phyloP scores from a whole-genome alignment of 1,140 invertebrate species.

The Drosophila quadrilineata region DNA sequence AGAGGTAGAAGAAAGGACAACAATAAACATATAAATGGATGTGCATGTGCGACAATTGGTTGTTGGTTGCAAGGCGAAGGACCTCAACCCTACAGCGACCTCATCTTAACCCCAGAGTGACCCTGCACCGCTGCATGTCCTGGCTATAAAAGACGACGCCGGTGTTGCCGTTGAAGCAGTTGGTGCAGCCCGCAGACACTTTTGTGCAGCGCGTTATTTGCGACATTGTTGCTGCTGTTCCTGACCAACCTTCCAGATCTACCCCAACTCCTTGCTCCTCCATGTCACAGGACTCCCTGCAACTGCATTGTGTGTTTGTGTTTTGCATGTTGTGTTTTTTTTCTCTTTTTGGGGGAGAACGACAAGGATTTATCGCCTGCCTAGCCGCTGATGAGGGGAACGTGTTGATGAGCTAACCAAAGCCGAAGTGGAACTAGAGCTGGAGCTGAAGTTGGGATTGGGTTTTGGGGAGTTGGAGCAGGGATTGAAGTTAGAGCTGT shows the following conservation, averaged over 20 bases:
- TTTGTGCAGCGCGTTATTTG: constrained; percentile 36
- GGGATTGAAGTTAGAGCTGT: neutral
- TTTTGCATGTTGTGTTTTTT: constrained; percentile 53
- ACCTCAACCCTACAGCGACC: too few relatives aligned
- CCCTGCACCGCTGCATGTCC: too few relatives aligned
- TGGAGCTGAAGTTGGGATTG: constrained; percentile 3
- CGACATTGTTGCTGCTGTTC: constrained; percentile 20
- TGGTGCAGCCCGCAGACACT: constrained; percentile 40
- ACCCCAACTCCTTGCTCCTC: neutral
- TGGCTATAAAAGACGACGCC: constrained; percentile 31
- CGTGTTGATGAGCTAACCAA: constrained; percentile 36
- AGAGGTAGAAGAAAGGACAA: too few relatives aligned
- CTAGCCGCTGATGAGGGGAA: constrained; percentile 25
- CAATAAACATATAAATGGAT: constrained; percentile 24
- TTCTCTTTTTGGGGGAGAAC: constrained; percentile 33
- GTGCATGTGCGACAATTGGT: too few relatives aligned
- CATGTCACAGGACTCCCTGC: neutral
- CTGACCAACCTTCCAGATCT: neutral
- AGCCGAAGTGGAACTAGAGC: constrained; percentile 11
- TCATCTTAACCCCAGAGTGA: neutral
- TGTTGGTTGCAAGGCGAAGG: too few relatives aligned
- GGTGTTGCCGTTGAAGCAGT: constrained; percentile 14
- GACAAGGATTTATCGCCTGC: constrained; percentile 74
- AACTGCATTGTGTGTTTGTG: constrained; percentile 5
- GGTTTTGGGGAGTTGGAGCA: neutral